Evolutionary conservation across 1,140 invertebrate genomes (phyloP).

Genomic region (Aphelinus atriplicis): DNA sequence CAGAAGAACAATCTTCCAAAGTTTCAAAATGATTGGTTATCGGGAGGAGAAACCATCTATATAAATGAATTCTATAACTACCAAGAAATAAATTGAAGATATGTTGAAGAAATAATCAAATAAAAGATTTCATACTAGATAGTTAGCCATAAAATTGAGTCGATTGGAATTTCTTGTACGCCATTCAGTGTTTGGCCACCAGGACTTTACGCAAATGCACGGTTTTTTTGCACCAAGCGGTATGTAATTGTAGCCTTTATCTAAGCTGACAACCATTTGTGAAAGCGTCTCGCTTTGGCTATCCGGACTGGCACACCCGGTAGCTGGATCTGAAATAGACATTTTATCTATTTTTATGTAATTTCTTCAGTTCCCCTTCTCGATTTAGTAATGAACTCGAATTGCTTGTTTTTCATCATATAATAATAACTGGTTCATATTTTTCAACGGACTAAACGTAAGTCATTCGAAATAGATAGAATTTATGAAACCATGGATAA

Average conservation of each 20-base stretch:
- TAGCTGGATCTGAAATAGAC: background rate
- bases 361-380: too few species aligned
- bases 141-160: conserved; percentile 52
- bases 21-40: too few species aligned
- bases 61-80: too few species aligned
- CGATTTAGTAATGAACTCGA: too few species aligned
- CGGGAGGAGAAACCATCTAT: too few species aligned
- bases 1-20: too few species aligned
- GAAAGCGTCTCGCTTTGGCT: conserved; percentile 52
- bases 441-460: too few species aligned
- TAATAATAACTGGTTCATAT: too few species aligned
- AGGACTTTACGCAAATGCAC: conserved; percentile 59
- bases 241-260: conserved; percentile 59
- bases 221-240: conserved; percentile 59
- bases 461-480: too few species aligned
- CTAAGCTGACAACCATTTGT: conserved; percentile 49
- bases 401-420: too few species aligned
- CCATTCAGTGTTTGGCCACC: conserved; percentile 63
- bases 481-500: too few species aligned
- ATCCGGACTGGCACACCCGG: conserved; percentile 42
- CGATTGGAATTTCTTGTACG: conserved; percentile 57
- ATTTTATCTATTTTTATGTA: background rate
- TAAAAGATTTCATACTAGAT: conserved; percentile 50
- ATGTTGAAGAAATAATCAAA: background rate
- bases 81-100: too few species aligned